Conservation (phyloP, 2,888 invertebrate genomes). For the Dermolepida albohirtum region DNA sequence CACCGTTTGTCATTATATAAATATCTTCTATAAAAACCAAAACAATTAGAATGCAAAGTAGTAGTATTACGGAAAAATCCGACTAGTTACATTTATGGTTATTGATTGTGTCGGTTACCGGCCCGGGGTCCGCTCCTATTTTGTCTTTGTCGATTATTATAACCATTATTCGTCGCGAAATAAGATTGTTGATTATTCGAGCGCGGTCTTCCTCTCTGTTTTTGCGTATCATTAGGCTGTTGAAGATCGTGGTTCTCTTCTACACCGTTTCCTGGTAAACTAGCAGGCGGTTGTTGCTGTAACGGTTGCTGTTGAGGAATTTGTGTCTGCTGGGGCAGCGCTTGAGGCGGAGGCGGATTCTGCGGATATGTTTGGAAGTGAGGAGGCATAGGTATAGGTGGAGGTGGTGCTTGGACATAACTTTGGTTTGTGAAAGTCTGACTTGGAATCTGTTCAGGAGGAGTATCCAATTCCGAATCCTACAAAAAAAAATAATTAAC, state of each 20-base stretch:
- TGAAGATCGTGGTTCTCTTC: constrained; percentile 47
- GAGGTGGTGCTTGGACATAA: constrained; percentile 72
- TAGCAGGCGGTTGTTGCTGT: constrained; percentile 65
- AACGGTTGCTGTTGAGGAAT: constrained; percentile 71
- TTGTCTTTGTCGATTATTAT: constrained; percentile 57
- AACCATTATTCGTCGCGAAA: constrained; percentile 61
- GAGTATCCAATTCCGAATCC: constrained; percentile 87
- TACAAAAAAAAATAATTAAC: constrained; percentile 48
- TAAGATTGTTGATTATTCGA: constrained; percentile 57
- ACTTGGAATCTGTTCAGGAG: constrained; percentile 76
- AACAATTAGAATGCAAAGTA: constrained; percentile 19
- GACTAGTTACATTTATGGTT: constrained; percentile 38
- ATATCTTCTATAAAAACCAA: constrained; percentile 2
- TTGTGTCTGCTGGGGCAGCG: constrained; percentile 64
- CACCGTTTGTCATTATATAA: constrained; percentile 12
- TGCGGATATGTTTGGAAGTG: constrained; percentile 61
- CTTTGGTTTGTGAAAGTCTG: constrained; percentile 90
- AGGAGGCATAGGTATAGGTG: constrained; percentile 71
- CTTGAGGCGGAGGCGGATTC: constrained; percentile 57
- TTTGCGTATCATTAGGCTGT: constrained; percentile 47
- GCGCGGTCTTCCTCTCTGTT: constrained; percentile 51
- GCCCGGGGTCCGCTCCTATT: constrained; percentile 55
- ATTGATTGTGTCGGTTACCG: constrained; percentile 46
- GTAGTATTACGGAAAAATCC: constrained; percentile 19
- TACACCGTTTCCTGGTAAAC: constrained; percentile 42